Percentiles rank a stretch among this genome's conserved stretches.
These are phyloP conservation scores for Mesoligia furuncula DNA, from an alignment of 2,888 invertebrate genomes.

Conservation along the genomic window DNA sequence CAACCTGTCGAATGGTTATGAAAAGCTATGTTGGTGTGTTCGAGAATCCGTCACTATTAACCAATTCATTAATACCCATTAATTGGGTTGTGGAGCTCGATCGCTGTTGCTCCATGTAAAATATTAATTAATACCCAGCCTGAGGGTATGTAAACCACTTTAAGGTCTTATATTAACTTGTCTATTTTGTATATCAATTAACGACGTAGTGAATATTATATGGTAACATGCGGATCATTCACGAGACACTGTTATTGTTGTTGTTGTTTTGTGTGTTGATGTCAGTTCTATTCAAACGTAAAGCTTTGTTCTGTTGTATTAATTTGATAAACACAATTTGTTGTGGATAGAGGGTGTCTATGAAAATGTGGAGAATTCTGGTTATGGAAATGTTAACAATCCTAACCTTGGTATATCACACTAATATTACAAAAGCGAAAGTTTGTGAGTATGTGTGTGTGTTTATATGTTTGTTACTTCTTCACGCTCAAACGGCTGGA, in stretches of 20 bases:
- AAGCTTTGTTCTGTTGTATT: constrained; percentile 2
- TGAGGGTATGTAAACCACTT: background rate
- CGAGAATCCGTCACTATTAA: background rate
- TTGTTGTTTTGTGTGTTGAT: background rate
- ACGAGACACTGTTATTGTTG: background rate
- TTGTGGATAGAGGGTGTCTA: background rate
- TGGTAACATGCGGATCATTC: background rate
- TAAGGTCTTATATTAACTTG: background rate
- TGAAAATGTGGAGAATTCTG: background rate
- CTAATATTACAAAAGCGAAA: no score
- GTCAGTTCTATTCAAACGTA: background rate
- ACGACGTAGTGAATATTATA: constrained; percentile 8
- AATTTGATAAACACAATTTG: constrained; percentile 2
- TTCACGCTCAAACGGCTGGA: no score
- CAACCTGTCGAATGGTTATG: background rate
- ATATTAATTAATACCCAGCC: background rate
- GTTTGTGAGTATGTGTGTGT: no score
- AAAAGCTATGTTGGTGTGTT: background rate
- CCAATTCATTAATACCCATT: background rate
- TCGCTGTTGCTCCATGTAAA: background rate
- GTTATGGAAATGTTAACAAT: background rate
- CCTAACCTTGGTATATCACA: no score
- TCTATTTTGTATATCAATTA: background rate
- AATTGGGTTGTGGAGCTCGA: background rate
- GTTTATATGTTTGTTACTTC: no score